These are phyloP conservation scores for Eurypyga helias DNA, from an alignment of 2,113 vertebrate species.

Conservation along the genomic window DNA sequence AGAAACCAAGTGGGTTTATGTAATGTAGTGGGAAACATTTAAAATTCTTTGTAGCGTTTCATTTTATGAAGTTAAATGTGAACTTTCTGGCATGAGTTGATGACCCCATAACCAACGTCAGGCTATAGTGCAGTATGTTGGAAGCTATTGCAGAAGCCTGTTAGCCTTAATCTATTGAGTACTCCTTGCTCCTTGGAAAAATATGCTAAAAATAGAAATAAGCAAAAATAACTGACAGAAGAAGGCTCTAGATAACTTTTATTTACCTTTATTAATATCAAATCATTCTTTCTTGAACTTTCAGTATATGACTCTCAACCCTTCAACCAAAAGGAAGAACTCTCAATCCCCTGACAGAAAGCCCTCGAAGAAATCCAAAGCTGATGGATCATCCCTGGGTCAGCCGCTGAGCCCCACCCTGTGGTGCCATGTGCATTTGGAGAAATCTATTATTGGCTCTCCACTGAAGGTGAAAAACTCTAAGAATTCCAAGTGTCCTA, in stretches of 20 bases:
- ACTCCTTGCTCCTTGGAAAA: background rate
- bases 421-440: slow-evolving; percentile 91
- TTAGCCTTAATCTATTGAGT: background rate
- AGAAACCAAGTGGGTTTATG: background rate
- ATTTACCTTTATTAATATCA: slow-evolving; percentile 9
- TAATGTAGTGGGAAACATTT: background rate
- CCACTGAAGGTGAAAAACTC: slow-evolving; percentile 92
- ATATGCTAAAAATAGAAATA: background rate
- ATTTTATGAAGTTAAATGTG: background rate
- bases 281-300: slow-evolving; percentile 49
- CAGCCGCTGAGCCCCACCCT: slow-evolving; percentile 88
- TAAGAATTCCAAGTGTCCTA: slow-evolving; percentile 83
- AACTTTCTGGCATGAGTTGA: background rate
- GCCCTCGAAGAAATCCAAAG: slow-evolving; percentile 86
- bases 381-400: slow-evolving; percentile 76
- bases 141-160: background rate
- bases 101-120: background rate
- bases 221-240: background rate
- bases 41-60: background rate
- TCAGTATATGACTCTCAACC: slow-evolving; percentile 95
- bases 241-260: background rate
- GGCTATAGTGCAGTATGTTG: background rate
- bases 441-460: slow-evolving; percentile 87
- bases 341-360: slow-evolving; percentile 87
- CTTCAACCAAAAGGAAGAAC: slow-evolving; percentile 89